Percentiles rank a stretch among this genome's conserved stretches.
Conservation (phyloP, 2,888 invertebrate species). For the Agonopterix heracliana region DNA sequence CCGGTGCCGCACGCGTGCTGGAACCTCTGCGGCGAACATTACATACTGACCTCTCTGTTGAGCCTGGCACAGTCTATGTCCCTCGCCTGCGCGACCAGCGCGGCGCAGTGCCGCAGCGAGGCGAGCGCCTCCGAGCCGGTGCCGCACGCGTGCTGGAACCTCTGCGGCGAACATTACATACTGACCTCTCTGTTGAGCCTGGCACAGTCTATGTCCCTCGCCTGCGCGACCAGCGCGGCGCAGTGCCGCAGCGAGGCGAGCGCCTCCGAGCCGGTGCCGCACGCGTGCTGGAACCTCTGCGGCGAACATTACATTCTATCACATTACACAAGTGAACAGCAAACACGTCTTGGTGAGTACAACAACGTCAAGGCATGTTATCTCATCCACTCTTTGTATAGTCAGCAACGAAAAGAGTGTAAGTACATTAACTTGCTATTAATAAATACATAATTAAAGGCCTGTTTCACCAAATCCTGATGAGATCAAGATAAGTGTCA, state of each 20-base stretch:
- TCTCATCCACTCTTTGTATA: too few relatives aligned
- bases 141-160: constrained; percentile 74
- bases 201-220: constrained; percentile 74
- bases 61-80: constrained; percentile 69
- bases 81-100: constrained; percentile 78
- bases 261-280: constrained; percentile 76
- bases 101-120: constrained; percentile 78
- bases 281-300: constrained; percentile 73
- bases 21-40: too few relatives aligned
- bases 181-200: constrained; percentile 52
- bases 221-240: constrained; percentile 78
- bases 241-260: constrained; percentile 76
- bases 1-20: too few relatives aligned
- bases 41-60: constrained; percentile 42
- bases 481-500: too few relatives aligned
- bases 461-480: not conserved
- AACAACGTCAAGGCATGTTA: too few relatives aligned
- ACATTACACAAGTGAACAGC: too few relatives aligned
- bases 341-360: too few relatives aligned
- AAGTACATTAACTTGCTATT: too few relatives aligned
- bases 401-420: too few relatives aligned
- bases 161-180: constrained; percentile 28
- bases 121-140: constrained; percentile 75
- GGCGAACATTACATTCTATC: not conserved
- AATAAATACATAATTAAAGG: too few relatives aligned